Base-by-base conservation (phyloP, 2,113 vertebrate species). In the Sander lucioperca region DNA sequence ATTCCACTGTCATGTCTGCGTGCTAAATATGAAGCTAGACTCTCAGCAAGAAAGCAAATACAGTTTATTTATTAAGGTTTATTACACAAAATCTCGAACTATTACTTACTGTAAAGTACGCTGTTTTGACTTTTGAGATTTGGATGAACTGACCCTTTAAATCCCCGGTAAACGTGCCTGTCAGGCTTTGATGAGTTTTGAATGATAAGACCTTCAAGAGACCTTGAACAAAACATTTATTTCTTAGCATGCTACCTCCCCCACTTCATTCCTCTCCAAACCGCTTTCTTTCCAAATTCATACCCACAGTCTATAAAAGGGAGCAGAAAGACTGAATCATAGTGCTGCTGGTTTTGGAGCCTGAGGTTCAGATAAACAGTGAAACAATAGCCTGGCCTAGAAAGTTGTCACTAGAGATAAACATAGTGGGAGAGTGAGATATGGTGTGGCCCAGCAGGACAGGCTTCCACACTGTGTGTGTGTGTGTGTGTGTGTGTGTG, bases 351-450 rank as follows among this genome's bases (percentile, higher is more conserved):
- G 80, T 81, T 88, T 77, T 33, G 66, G 77, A 85, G 76, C 85
- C 90, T 54, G 85, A 61, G 83, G 89, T 88, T 92, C 81, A 86
- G 87, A 92, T 91, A 91, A 92, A 93, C 92, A 91, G 64, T 90
- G 80, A 93, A 91, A 93, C 91, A 93, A 92, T 90, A 77, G 78
- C 85, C 63, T 88, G 83, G 83, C 86, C 84, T 74, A 85, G 86
- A 92, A 88, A 87, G 77, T 90, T 92, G 91, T 93, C 91, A 91
- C 87, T 72, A 36, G 70, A 91, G 90, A 93, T 93, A 93, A 93
- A 91, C 90, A 91, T 73, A 89, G 84, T 51, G 43, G 67, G 80
- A 84, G 84, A 77, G 70, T 58, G 86, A 89, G 85, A 88, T 89
- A 83, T 78, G 80, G 80, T 79, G 63, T 56, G 75, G 57, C 75